Conservation (phyloP, 2,797 vertebrate genomes). For the Trachurus trachurus region DNA sequence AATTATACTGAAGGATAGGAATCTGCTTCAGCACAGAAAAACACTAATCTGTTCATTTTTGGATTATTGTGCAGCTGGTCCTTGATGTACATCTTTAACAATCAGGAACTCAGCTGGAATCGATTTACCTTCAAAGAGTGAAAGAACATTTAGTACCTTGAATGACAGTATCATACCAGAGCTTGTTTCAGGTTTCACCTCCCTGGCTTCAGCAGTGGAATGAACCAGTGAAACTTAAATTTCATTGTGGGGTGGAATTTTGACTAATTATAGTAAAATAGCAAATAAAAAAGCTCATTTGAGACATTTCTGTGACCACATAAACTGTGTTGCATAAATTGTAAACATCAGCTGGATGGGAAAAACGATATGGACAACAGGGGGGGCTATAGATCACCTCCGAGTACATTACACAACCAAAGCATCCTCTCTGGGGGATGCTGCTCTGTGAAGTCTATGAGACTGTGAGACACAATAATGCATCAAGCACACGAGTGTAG, state of each 20-base stretch:
- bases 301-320: background rate
- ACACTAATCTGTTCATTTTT: background rate
- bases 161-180: background rate
- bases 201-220: background rate
- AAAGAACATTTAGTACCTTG: background rate
- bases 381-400: constrained; percentile 48
- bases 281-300: background rate
- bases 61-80: background rate
- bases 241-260: background rate
- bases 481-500: background rate
- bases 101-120: background rate
- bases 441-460: background rate
- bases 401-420: background rate
- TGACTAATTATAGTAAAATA: background rate
- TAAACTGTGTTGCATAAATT: background rate
- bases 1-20: background rate
- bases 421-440: background rate
- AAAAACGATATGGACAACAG: constrained; percentile 44
- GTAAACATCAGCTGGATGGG: background rate
- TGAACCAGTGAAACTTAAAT: constrained; percentile 14
- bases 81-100: background rate
- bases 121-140: background rate
- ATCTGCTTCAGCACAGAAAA: background rate
- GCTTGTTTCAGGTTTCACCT: constrained; percentile 1
- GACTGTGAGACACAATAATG: background rate